These are phyloP conservation scores for Leptothorax acervorum DNA, from an alignment of 2,888 invertebrate genomes.

Conservation along the genomic window DNA sequence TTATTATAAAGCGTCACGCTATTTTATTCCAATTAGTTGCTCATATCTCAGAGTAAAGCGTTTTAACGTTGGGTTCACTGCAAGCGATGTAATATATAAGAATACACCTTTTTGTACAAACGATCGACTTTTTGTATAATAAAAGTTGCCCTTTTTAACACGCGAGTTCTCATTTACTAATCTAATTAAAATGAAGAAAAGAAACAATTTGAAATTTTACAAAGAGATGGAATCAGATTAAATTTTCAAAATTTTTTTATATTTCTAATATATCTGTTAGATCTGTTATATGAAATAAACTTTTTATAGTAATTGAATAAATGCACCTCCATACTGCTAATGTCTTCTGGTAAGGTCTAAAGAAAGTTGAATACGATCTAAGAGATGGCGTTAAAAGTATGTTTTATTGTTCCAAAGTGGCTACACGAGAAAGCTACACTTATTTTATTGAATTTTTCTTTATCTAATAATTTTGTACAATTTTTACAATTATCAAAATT, in stretches of 20 bases:
- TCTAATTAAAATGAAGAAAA: background rate
- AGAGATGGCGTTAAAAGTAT: constrained; percentile 15
- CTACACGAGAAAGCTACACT: background rate
- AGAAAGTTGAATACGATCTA: constrained; percentile 7
- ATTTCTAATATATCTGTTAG: constrained; percentile 1
- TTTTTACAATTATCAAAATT: background rate
- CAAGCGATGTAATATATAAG: constrained; percentile 61
- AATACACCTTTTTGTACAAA: constrained; percentile 80
- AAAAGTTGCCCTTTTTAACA: constrained; percentile 74
- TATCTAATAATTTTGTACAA: background rate
- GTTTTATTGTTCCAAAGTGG: background rate
- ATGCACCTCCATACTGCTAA: background rate
- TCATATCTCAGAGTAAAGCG: constrained; percentile 45
- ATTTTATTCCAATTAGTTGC: constrained; percentile 30
- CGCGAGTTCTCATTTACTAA: constrained; percentile 1
- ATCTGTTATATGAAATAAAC: background rate
- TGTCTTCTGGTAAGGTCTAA: background rate
- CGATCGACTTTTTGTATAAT: constrained; percentile 78
- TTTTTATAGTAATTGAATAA: background rate
- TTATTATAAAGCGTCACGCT: constrained; percentile 32
- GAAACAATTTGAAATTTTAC: background rate
- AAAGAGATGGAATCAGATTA: background rate
- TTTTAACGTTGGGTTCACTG: constrained; percentile 58
- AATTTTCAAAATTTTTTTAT: background rate
- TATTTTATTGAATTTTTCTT: background rate